A percentile compares a stretch with the other conserved stretches of the same genome.
Evolutionary conservation across 2,113 vertebrate genomes (phyloP).

Genomic region (Protomyctophum bolini): DNA sequence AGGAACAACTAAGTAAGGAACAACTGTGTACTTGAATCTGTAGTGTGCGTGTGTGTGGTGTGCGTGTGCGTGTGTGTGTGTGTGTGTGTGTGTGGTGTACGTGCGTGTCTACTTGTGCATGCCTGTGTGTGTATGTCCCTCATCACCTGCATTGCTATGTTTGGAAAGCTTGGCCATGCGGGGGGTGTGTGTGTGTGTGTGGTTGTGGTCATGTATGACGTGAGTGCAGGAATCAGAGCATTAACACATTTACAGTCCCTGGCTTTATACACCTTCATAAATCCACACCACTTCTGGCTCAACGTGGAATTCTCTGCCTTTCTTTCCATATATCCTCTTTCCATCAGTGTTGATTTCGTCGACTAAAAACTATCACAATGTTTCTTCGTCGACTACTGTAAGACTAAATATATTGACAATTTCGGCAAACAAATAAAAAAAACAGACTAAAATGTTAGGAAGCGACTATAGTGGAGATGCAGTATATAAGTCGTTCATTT

Average conservation of each 20-base stretch:
- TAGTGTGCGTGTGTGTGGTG: slow-evolving; percentile 19
- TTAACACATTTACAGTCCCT: slow-evolving; percentile 62
- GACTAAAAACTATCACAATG: too few relatives aligned
- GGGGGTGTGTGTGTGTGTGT: too few relatives aligned
- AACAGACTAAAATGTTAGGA: too few relatives aligned
- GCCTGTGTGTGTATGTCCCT: slow-evolving; percentile 60
- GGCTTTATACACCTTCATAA: slow-evolving; percentile 51
- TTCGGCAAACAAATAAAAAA: too few relatives aligned
- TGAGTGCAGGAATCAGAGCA: slow-evolving; percentile 51
- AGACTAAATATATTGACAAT: too few relatives aligned
- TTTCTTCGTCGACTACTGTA: too few relatives aligned
- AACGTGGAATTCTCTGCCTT: slow-evolving; percentile 20
- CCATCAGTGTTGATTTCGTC: background rate
- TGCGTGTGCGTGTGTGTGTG: slow-evolving; percentile 6
- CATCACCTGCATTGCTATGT: slow-evolving; percentile 50
- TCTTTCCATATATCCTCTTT: slow-evolving; percentile 22
- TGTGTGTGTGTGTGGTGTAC: background rate
- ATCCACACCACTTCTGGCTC: slow-evolving; percentile 31
- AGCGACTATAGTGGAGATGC: too few relatives aligned
- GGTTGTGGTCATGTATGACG: slow-evolving; percentile 38
- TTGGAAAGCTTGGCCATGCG: slow-evolving; percentile 51
- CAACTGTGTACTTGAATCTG: slow-evolving; percentile 34
- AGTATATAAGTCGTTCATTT: too few relatives aligned
- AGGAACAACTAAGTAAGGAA: slow-evolving; percentile 52
- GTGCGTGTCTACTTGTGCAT: slow-evolving; percentile 25